Evolutionary conservation across 2,888 invertebrate genomes (phyloP).

Genomic region (Orgyia antiqua): DNA sequence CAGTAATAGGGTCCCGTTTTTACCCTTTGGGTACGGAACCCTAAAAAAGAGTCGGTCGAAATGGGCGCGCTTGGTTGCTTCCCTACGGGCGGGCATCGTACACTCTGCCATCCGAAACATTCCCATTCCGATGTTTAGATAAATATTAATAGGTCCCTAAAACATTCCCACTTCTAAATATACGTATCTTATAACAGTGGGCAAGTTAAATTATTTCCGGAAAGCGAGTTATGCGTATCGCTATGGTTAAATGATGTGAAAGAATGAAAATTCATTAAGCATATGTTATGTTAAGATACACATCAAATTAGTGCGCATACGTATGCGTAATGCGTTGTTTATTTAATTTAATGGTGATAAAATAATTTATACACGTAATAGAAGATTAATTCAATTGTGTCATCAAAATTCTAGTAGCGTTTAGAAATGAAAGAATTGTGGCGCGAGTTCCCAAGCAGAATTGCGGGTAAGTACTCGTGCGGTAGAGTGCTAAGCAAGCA

Average conservation of each 20-base stretch:
- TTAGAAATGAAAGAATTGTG: constrained; percentile 34
- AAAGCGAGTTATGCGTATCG: constrained; percentile 50
- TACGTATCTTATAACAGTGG: constrained; percentile 49
- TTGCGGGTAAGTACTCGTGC: constrained; percentile 14
- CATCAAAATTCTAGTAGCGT: constrained; percentile 38
- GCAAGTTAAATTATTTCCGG: constrained; percentile 69
- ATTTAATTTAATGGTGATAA: constrained; percentile 30
- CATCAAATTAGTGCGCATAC: constrained; percentile 46
- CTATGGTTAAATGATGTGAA: constrained; percentile 42
- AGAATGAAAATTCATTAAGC: constrained; percentile 59
- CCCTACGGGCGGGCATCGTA: constrained; percentile 49
- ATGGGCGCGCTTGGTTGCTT: constrained; percentile 61
- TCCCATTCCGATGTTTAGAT: constrained; percentile 71
- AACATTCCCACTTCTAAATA: constrained; percentile 40
- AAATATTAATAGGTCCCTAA: constrained; percentile 63
- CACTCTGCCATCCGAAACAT: constrained; percentile 50
- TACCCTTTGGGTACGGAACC: no score
- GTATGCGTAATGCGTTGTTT: constrained; percentile 45
- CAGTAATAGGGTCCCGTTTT: no score
- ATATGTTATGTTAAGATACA: constrained; percentile 50
- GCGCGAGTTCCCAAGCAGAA: constrained; percentile 35
- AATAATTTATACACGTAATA: constrained; percentile 29
- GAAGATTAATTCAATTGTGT: constrained; percentile 25
- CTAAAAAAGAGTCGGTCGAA: constrained; percentile 59
- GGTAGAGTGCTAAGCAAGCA: constrained; percentile 63